Percentiles rank a stretch among this genome's conserved stretches.
phyloP scores from a whole-genome alignment of 2,797 vertebrate genomes.

The Halcyon smyrnensis region DNA sequence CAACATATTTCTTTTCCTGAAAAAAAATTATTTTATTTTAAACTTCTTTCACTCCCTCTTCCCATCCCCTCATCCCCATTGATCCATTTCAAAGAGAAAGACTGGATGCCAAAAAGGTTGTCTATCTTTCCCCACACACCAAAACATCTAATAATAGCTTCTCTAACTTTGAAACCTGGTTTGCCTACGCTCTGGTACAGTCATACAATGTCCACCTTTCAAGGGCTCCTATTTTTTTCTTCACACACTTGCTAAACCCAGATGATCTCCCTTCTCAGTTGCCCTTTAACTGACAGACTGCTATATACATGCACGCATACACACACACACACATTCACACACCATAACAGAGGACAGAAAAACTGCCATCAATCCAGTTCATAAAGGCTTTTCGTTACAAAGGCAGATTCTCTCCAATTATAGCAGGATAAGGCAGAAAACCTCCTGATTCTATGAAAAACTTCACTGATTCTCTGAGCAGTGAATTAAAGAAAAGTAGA shows the following conservation, averaged over 20 bases:
- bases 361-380: not conserved
- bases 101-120: not conserved
- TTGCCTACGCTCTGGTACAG: not conserved
- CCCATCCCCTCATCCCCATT: not conserved
- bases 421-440: not conserved
- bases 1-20: not conserved
- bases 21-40: not conserved
- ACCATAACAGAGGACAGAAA: not conserved
- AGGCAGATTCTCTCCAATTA: not conserved
- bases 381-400: not conserved
- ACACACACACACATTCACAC: too few species aligned
- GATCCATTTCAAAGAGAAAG: not conserved
- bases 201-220: not conserved
- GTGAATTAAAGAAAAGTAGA: not conserved
- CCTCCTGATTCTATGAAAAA: not conserved
- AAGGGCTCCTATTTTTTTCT: not conserved
- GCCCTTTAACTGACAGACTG: not conserved
- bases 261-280: not conserved
- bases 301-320: not conserved
- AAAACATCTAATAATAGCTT: not conserved
- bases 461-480: not conserved
- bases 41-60: not conserved
- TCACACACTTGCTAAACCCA: not conserved
- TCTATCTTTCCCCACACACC: not conserved
- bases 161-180: not conserved